These are phyloP conservation scores for Fistularia tabacaria DNA, from an alignment of 2,797 vertebrate species.

Conservation along the genomic window DNA sequence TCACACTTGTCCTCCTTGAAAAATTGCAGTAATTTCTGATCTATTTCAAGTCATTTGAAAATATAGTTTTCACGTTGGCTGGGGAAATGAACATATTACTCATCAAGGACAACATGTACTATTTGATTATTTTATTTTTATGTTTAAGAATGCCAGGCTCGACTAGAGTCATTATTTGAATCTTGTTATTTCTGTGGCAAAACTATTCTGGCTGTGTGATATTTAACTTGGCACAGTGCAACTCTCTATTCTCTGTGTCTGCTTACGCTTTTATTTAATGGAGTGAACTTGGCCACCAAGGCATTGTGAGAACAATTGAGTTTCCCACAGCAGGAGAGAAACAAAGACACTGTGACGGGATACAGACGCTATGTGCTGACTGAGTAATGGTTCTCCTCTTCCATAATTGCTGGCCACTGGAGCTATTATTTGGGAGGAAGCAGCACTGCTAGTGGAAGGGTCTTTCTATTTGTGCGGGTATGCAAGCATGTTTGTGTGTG, in stretches of 20 bases:
- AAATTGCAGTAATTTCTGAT: no score
- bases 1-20: no score
- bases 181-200: constrained; percentile 1
- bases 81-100: no score
- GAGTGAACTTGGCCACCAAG: constrained; percentile 21
- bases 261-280: constrained; percentile 21
- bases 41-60: no score
- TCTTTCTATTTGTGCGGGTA: constrained; percentile 10
- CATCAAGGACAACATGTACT: no score
- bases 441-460: constrained; percentile 13
- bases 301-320: constrained; percentile 43
- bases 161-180: background rate
- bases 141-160: no score
- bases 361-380: constrained; percentile 40
- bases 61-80: no score
- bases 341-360: constrained; percentile 62
- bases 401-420: constrained; percentile 58
- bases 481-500: constrained; percentile 1
- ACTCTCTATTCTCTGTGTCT: constrained; percentile 14
- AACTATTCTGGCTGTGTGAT: constrained; percentile 7
- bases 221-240: constrained; percentile 17
- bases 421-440: constrained; percentile 39
- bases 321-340: constrained; percentile 44
- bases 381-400: constrained; percentile 60
- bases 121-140: no score